phyloP scores from a whole-genome alignment of 1,140 invertebrate species.

The Brachionus calyciflorus region DNA sequence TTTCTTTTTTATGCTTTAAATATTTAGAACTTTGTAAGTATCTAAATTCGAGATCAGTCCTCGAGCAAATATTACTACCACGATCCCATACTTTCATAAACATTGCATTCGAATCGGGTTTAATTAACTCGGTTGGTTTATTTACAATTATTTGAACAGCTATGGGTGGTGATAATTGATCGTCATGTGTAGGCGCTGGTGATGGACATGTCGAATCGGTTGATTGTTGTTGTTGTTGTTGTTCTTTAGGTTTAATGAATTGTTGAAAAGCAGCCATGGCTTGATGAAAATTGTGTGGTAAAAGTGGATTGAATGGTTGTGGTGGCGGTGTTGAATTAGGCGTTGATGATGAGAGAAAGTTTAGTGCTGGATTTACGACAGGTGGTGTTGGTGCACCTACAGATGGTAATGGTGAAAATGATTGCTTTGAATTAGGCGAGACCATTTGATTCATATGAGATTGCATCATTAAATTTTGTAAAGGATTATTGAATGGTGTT shows the following conservation, averaged over 20 bases:
- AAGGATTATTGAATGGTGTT: neutral
- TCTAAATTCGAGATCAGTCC: slow-evolving; percentile 24
- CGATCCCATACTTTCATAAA: slow-evolving; percentile 39
- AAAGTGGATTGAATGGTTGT: neutral
- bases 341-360: slow-evolving; percentile 9
- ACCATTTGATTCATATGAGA: slow-evolving; percentile 16
- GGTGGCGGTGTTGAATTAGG: slow-evolving; percentile 14
- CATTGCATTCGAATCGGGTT: slow-evolving; percentile 38
- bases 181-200: neutral
- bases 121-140: slow-evolving; percentile 35
- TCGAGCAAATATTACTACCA: slow-evolving; percentile 25
- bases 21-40: slow-evolving; percentile 34
- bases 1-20: slow-evolving; percentile 6
- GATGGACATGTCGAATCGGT: slow-evolving; percentile 26
- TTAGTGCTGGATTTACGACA: neutral
- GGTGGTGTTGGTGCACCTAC: neutral
- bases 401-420: neutral
- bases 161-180: neutral
- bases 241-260: neutral
- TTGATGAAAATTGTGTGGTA: neutral
- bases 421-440: neutral
- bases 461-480: slow-evolving; percentile 16
- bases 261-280: slow-evolving; percentile 21
- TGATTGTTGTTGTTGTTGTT: no score
- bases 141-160: slow-evolving; percentile 33